Evolutionary conservation across 2,113 vertebrate species (phyloP), one percentile per base, ranked within the genome.

Genomic region (Ardeotis arabs): DNA sequence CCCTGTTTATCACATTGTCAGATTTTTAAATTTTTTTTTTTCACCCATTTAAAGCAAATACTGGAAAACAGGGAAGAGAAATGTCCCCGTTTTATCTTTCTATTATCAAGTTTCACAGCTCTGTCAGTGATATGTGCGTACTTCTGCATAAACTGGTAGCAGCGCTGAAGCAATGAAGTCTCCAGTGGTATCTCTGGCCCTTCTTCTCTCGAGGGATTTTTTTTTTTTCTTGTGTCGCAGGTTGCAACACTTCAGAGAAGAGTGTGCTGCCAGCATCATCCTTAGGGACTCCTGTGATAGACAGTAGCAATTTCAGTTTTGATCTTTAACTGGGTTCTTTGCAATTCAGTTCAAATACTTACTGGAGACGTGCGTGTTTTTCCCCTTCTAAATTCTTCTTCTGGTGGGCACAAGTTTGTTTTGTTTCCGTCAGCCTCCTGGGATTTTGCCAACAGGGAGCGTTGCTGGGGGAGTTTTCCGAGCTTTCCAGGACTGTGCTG

Each of bases 401-500:
- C 24, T 60, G 16, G 24, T 10, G 39, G 17, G 37, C 52, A 62
- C 68, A 87, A 41, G 18, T 31, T 4, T 37, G 19, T 10, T 64
- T 44, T 24, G 0, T 23, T 33, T 35, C 41, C 27, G 50, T 2
- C 10, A 28, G 11, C 18, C 22, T 41, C 37, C 47, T 2, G 49
- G 45, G 31, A 18, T 53, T 73, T 64, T 39, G 20, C 18, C 59
- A 4, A 3, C 14, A 4, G 12, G 25, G 33, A 45, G 4, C 6
- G 5, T 0, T 4, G 7, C 2, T 6, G 35, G 4, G 16, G 8
- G 7, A 69, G 23, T 12, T 78, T 31, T 67, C 13, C 4, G 1
- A 77, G 72, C 83, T 95, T 79, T 41, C 76, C 74, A 33, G 73
- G 84, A 2, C 60, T 75, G 81, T 96, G 81, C 95, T 97, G 96